phyloP scores from a whole-genome alignment of 2,797 vertebrate species.

The Cryptoblepharus egeriae region DNA sequence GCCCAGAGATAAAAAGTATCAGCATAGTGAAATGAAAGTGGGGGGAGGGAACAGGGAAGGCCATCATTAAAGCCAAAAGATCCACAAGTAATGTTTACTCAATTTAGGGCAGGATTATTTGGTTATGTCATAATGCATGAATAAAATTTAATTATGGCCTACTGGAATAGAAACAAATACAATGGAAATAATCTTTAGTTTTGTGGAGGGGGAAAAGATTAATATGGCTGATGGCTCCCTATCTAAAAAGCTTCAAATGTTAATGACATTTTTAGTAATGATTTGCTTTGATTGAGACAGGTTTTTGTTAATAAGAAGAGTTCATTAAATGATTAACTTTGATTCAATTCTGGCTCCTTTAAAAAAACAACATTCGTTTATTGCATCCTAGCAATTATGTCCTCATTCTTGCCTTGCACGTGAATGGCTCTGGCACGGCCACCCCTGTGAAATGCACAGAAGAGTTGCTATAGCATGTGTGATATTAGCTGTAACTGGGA shows the following conservation, averaged over 20 bases:
- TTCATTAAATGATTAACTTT: constrained; percentile 54
- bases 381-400: constrained; percentile 35
- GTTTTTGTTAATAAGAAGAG: constrained; percentile 29
- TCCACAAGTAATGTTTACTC: background rate
- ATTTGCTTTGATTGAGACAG: background rate
- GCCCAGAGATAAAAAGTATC: background rate
- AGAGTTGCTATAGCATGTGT: background rate
- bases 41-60: background rate
- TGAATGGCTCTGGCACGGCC: constrained; percentile 22
- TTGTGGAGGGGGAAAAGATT: constrained; percentile 47
- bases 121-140: constrained; percentile 18
- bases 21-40: constrained; percentile 12
- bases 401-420: constrained; percentile 13
- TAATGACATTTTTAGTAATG: background rate
- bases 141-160: background rate
- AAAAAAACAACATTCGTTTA: constrained; percentile 11
- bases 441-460: background rate
- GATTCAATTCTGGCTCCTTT: background rate
- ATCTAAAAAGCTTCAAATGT: constrained; percentile 26
- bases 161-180: constrained; percentile 9
- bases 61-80: background rate
- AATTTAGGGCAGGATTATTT: constrained; percentile 37
- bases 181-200: constrained; percentile 28
- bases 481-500: constrained; percentile 12
- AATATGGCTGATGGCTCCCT: constrained; percentile 26